Conservation (phyloP, 2,888 invertebrate species). For the Agrenia bidenticulata region DNA sequence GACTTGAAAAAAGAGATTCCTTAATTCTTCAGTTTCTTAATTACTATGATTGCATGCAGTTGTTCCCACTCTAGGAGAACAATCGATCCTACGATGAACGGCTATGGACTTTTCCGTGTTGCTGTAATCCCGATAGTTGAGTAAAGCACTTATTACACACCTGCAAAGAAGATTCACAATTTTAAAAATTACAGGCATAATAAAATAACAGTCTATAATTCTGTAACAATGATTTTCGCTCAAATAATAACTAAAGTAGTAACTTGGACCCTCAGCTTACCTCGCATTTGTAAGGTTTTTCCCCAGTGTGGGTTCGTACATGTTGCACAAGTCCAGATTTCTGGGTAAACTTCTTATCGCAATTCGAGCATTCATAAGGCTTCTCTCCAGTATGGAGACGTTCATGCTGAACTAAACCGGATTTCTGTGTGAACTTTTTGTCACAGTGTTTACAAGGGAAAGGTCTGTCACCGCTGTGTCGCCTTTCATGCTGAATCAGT, state of each 20-base stretch:
- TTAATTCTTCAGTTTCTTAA: constrained; percentile 19
- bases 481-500: constrained; percentile 29
- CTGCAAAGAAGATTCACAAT: too few relatives aligned
- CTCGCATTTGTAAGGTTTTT: background rate
- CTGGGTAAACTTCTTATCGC: constrained; percentile 28
- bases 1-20: background rate
- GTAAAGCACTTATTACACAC: constrained; percentile 28
- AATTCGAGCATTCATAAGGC: background rate
- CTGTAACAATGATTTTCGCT: background rate
- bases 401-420: background rate
- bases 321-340: constrained; percentile 41
- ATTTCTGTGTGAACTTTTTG: constrained; percentile 7
- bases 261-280: background rate
- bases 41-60: constrained; percentile 26
- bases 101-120: constrained; percentile 31
- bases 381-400: background rate
- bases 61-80: constrained; percentile 24
- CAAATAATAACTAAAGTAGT: background rate
- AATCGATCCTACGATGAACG: constrained; percentile 24
- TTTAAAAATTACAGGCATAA: constrained; percentile 10
- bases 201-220: constrained; percentile 23
- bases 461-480: constrained; percentile 35
- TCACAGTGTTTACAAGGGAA: constrained; percentile 32
- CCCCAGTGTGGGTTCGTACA: constrained; percentile 23
- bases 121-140: constrained; percentile 28